Percentiles rank a stretch among this genome's conserved stretches.
Conservation (phyloP, 2,888 invertebrate species). For the Lasioglossum pauxillum region DNA sequence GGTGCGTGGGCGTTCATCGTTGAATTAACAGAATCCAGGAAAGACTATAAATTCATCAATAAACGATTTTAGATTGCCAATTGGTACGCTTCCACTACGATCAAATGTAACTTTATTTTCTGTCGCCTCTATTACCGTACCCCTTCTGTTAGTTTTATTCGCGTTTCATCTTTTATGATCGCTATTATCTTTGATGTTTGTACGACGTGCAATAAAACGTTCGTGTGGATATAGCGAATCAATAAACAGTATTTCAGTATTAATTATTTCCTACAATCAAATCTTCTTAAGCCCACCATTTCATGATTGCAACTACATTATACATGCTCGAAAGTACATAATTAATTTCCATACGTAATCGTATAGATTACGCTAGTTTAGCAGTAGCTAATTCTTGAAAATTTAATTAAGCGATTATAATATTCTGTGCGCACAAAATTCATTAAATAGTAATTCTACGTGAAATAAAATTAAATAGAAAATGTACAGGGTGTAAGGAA, state of each 20-base stretch:
- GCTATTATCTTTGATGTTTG: not conserved
- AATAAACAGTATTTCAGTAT: not conserved
- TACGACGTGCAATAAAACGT: not conserved
- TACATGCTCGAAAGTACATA: not conserved
- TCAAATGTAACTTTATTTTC: slow-evolving; percentile 22
- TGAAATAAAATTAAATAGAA: not conserved
- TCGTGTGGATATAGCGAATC: not conserved
- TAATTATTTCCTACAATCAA: not conserved
- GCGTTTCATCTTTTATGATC: not conserved
- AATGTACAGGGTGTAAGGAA: not conserved
- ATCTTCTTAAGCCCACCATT: not conserved
- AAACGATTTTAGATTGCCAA: slow-evolving; percentile 46
- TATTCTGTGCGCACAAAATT: not conserved
- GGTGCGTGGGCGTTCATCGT: slow-evolving; percentile 41
- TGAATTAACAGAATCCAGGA: slow-evolving; percentile 63
- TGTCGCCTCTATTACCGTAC: not conserved
- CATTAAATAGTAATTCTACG: not conserved
- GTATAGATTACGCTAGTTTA: not conserved
- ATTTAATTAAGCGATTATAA: not conserved
- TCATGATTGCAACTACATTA: not conserved
- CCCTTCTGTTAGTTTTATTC: not conserved
- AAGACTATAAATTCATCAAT: slow-evolving; percentile 64
- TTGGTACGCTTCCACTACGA: slow-evolving; percentile 6
- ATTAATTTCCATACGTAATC: not conserved
- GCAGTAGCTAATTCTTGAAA: not conserved